These are phyloP conservation scores for Neogale vison DNA, from an alignment of 2,113 vertebrate genomes.

Conservation along the genomic window DNA sequence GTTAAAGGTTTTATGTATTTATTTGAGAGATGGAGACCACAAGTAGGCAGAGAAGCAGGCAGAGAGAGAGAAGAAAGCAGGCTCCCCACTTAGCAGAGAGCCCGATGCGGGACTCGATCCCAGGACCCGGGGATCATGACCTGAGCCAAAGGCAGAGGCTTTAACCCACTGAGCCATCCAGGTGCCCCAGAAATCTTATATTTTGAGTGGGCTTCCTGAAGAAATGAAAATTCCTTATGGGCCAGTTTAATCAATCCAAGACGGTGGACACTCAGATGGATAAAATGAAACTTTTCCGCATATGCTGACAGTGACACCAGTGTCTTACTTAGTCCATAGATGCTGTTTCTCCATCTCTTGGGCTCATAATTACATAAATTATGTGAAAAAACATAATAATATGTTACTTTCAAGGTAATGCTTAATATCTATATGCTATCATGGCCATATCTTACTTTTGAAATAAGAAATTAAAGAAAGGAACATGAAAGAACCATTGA, in stretches of 20 bases:
- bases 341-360: not conserved
- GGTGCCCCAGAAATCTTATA: not conserved
- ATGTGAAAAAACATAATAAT: not conserved
- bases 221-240: not conserved
- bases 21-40: too few relatives aligned
- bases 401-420: conserved; percentile 11
- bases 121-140: too few relatives aligned
- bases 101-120: too few relatives aligned
- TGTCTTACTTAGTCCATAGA: not conserved
- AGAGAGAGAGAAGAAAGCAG: too few relatives aligned
- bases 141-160: too few relatives aligned
- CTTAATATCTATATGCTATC: not conserved
- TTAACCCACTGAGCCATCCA: too few relatives aligned
- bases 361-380: not conserved
- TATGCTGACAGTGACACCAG: not conserved
- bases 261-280: not conserved
- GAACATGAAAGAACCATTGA: not conserved
- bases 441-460: not conserved
- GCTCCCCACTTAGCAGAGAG: too few relatives aligned
- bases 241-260: not conserved
- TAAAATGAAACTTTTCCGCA: not conserved
- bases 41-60: too few relatives aligned
- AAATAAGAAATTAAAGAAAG: not conserved
- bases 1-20: too few relatives aligned
- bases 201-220: not conserved